These are phyloP conservation scores for Melanostoma mellinum DNA, from an alignment of 2,888 invertebrate species.

Conservation along the genomic window DNA sequence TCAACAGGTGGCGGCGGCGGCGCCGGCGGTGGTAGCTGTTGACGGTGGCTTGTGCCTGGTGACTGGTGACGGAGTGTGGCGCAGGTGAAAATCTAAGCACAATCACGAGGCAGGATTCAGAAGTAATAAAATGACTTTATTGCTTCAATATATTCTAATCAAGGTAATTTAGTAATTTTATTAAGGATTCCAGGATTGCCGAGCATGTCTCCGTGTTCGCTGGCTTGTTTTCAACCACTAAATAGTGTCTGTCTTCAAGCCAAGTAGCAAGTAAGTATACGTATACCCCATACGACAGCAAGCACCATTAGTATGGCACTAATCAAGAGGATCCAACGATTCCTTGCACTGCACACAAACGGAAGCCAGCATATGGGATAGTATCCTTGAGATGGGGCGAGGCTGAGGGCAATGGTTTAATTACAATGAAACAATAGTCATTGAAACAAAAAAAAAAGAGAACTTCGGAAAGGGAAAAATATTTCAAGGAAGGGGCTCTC, in stretches of 20 bases:
- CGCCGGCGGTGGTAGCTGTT: neutral
- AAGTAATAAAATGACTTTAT: conserved; percentile 78
- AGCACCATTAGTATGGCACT: conserved; percentile 47
- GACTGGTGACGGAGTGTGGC: neutral
- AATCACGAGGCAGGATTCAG: conserved; percentile 63
- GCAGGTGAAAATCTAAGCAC: conserved; percentile 54
- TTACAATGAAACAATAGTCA: conserved; percentile 67
- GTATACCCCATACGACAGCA: conserved; percentile 3
- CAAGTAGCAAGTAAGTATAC: neutral
- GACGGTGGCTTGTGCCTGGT: neutral
- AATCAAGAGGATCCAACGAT: conserved; percentile 62
- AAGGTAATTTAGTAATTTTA: conserved; percentile 77
- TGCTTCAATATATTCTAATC: conserved; percentile 81
- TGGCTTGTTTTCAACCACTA: conserved; percentile 37
- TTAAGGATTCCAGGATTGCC: conserved; percentile 67
- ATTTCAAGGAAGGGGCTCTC: conserved; percentile 4
- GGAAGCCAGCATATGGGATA: conserved; percentile 17
- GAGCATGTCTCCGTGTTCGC: conserved; percentile 32
- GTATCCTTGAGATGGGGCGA: conserved; percentile 12
- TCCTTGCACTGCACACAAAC: conserved; percentile 2
- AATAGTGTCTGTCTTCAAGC: conserved; percentile 52
- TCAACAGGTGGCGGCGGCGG: conserved; percentile 67
- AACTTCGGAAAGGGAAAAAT: conserved; percentile 13
- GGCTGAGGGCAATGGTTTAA: conserved; percentile 61
- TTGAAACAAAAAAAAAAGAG: neutral